These are phyloP conservation scores for Callimorpha dominula DNA, from an alignment of 2,888 invertebrate genomes.

Conservation along the genomic window DNA sequence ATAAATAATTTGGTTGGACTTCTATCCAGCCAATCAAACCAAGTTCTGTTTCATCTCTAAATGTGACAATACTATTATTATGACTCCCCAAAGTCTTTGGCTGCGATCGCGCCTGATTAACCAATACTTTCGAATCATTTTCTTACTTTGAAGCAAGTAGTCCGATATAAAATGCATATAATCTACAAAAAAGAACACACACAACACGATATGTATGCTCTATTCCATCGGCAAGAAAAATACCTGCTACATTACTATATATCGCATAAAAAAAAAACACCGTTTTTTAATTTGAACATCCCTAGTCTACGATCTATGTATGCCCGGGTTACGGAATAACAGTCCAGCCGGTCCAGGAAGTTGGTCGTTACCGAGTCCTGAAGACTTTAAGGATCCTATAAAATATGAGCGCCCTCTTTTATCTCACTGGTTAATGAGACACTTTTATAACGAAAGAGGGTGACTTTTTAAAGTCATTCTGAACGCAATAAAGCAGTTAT, in stretches of 20 bases:
- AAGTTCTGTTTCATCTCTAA: too few relatives aligned
- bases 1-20: too few relatives aligned
- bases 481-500: not conserved
- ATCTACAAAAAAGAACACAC: not conserved
- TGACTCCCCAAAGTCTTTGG: too few relatives aligned
- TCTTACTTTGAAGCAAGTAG: not conserved
- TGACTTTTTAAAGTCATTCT: not conserved
- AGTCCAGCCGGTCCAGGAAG: not conserved
- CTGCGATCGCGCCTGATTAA: too few relatives aligned
- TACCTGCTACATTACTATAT: not conserved
- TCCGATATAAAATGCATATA: not conserved
- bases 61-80: too few relatives aligned
- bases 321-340: not conserved
- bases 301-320: not conserved
- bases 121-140: too few relatives aligned
- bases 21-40: too few relatives aligned
- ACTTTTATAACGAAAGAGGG: not conserved
- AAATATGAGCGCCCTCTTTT: not conserved
- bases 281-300: not conserved
- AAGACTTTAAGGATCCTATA: not conserved
- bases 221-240: not conserved
- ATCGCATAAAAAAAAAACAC: not conserved
- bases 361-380: not conserved
- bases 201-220: not conserved
- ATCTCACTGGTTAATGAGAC: not conserved